Evolutionary conservation across 2,113 vertebrate species (phyloP).

Genomic region (Sturnus vulgaris): DNA sequence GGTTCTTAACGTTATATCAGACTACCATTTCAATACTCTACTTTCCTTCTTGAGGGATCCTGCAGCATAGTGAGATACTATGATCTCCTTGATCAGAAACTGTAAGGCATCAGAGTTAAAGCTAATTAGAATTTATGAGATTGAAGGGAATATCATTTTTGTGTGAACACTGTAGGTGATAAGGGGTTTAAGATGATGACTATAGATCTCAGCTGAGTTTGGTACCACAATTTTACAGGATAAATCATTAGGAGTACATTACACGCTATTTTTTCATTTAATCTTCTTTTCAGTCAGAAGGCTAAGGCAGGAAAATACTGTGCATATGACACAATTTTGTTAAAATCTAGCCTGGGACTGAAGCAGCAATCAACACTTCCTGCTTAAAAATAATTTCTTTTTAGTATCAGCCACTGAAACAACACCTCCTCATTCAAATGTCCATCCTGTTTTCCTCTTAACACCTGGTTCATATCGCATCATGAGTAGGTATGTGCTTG

Average conservation of each 20-base stretch:
- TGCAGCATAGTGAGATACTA: neutral
- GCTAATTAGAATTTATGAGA: conserved; percentile 35
- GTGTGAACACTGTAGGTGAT: neutral
- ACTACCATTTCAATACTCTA: neutral
- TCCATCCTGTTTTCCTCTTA: neutral
- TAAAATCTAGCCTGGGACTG: neutral
- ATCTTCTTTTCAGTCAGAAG: neutral
- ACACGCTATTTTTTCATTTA: neutral
- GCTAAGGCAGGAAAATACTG: neutral
- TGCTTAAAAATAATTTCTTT: neutral
- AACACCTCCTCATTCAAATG: neutral
- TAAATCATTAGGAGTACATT: neutral
- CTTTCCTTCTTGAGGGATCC: neutral
- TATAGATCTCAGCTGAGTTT: neutral
- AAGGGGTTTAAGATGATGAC: neutral
- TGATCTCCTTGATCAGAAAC: neutral
- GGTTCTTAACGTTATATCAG: neutral
- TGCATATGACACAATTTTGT: neutral
- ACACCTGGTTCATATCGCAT: neutral
- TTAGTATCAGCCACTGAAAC: neutral
- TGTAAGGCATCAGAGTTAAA: neutral
- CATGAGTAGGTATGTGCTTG: neutral
- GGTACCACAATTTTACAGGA: neutral
- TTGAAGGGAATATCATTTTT: neutral
- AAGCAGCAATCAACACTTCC: neutral